A percentile compares a stretch with the other conserved stretches of the same genome.
phyloP scores from a whole-genome alignment of 2,888 invertebrate species.

The Nowickia ferox region DNA sequence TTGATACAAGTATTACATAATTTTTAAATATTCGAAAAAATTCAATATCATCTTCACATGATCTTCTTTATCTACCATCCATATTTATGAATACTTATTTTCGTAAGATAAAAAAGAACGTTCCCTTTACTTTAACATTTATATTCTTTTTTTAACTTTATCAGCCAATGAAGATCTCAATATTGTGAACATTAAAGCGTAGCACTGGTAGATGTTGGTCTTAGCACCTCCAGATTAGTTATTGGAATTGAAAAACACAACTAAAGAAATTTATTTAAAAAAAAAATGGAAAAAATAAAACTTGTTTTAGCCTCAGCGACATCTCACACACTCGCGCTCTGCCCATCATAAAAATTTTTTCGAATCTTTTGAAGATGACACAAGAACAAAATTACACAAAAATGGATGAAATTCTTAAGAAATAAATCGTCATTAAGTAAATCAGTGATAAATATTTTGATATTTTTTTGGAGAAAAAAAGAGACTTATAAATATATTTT shows the following conservation, averaged over 20 bases:
- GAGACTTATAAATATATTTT: constrained; percentile 46
- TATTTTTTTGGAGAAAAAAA: constrained; percentile 39
- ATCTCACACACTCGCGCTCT: constrained; percentile 29
- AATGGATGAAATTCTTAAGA: constrained; percentile 59
- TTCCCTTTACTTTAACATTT: background rate
- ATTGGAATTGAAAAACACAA: constrained; percentile 44
- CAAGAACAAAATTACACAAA: constrained; percentile 54
- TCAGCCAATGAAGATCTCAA: constrained; percentile 64
- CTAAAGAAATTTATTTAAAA: constrained; percentile 10
- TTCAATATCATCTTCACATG: background rate
- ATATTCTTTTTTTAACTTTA: constrained; percentile 17
- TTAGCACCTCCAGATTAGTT: constrained; percentile 68
- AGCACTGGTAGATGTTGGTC: constrained; percentile 71
- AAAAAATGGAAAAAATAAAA: constrained; percentile 44
- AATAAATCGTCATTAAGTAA: constrained; percentile 72
- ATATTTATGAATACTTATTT: constrained; percentile 45
- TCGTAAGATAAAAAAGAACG: background rate
- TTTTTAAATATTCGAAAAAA: constrained; percentile 10
- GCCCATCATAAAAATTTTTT: constrained; percentile 56
- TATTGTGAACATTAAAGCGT: constrained; percentile 68
- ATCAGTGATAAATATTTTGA: constrained; percentile 70
- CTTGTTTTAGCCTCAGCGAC: constrained; percentile 56
- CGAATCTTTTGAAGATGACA: constrained; percentile 34
- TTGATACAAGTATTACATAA: constrained; percentile 37
- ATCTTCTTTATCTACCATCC: constrained; percentile 6